These are phyloP conservation scores for Pipistrellus kuhlii DNA, from an alignment of 2,797 vertebrate genomes.

Conservation along the genomic window DNA sequence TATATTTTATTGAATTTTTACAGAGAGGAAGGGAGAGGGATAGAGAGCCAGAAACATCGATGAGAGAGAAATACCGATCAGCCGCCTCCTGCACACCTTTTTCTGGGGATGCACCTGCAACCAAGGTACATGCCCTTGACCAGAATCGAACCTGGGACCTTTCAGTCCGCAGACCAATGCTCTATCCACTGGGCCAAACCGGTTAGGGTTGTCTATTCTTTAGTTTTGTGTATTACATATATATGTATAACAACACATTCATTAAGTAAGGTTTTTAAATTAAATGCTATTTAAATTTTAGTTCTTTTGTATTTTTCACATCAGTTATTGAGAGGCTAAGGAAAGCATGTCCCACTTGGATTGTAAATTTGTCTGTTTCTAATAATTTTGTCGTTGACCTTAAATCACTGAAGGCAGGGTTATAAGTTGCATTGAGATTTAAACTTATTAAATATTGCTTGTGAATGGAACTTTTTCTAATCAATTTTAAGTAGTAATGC, in stretches of 20 bases:
- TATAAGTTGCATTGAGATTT: not conserved
- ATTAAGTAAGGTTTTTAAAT: conserved; percentile 10
- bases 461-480: not conserved
- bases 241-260: not conserved
- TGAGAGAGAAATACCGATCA: too few relatives aligned
- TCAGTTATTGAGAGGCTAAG: not conserved
- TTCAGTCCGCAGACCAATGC: too few relatives aligned
- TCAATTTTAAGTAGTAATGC: not conserved
- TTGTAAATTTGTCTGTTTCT: not conserved
- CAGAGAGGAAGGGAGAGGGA: too few relatives aligned
- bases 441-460: conserved; percentile 19
- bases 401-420: not conserved
- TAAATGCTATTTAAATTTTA: not conserved
- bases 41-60: too few relatives aligned
- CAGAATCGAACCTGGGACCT: too few relatives aligned
- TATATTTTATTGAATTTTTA: too few relatives aligned
- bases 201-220: too few relatives aligned
- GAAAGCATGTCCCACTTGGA: not conserved
- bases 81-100: too few relatives aligned
- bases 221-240: not conserved
- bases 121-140: too few relatives aligned
- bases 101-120: too few relatives aligned
- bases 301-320: not conserved
- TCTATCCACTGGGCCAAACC: too few relatives aligned
- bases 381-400: not conserved